Percentiles rank a stretch among this genome's conserved stretches.
phyloP scores from a whole-genome alignment of 2,797 vertebrate species.

The Mus minutoides region DNA sequence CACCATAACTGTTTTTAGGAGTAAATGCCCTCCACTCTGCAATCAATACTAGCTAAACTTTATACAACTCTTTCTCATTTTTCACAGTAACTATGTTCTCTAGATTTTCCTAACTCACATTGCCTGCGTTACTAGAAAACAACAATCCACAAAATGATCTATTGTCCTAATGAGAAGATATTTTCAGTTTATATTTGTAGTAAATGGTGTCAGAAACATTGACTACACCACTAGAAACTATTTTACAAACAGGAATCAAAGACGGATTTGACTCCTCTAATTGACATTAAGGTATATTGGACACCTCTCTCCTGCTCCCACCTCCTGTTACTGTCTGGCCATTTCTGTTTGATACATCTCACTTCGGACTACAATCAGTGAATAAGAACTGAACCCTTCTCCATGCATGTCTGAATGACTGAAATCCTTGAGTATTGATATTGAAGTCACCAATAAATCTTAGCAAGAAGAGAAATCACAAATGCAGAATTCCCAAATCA shows the following conservation, averaged over 20 bases:
- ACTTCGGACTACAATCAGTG: not conserved
- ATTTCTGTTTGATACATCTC: not conserved
- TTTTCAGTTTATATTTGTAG: not conserved
- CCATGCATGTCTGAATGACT: not conserved
- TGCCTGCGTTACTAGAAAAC: not conserved
- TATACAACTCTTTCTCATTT: not conserved
- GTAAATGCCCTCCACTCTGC: not conserved
- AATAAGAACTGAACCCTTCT: not conserved
- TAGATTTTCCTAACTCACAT: not conserved
- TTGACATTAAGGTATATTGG: not conserved
- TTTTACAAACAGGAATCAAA: not conserved
- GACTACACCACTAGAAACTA: not conserved
- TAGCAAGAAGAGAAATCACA: not conserved
- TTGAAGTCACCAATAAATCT: constrained; percentile 4
- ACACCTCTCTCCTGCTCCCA: accelerated
- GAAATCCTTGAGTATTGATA: not conserved
- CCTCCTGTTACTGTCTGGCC: not conserved
- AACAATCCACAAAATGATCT: not conserved
- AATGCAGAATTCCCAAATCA: constrained; percentile 9
- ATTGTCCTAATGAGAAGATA: not conserved
- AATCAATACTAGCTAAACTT: not conserved
- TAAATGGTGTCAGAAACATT: not conserved
- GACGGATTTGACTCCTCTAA: not conserved
- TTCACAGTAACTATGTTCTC: not conserved
- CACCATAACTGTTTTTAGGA: not conserved